These are phyloP conservation scores for Sapajus apella DNA, from an alignment of 2,113 vertebrate genomes.

Conservation along the genomic window DNA sequence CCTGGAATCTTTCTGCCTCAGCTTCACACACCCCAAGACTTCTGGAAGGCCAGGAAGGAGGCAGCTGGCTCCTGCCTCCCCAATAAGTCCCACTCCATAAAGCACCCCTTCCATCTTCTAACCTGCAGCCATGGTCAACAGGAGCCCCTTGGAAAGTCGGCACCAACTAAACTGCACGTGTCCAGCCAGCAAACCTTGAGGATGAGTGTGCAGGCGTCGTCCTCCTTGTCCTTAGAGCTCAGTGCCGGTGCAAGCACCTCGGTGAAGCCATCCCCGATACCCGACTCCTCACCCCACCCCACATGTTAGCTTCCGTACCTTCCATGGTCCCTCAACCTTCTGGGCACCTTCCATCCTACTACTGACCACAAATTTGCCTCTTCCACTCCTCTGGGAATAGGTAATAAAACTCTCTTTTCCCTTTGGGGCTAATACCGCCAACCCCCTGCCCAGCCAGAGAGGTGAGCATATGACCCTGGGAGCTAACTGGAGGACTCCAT, in stretches of 20 bases:
- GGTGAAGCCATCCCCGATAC: neutral
- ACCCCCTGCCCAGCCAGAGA: neutral
- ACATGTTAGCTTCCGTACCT: neutral
- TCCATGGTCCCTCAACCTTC: neutral
- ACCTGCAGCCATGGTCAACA: neutral
- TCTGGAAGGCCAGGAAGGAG: constrained; percentile 2
- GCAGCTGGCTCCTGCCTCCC: neutral
- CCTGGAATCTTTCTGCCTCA: neutral
- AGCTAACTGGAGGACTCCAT: neutral
- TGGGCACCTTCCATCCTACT: neutral
- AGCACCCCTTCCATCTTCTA: neutral
- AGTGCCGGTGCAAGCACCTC: neutral
- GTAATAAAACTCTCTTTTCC: neutral
- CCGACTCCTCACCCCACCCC: no score
- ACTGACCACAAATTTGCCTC: neutral
- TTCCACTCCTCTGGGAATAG: neutral
- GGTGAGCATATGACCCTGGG: neutral
- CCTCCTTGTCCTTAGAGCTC: neutral
- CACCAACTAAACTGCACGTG: neutral
- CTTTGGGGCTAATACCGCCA: neutral
- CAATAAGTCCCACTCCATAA: neutral
- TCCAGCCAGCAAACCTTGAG: neutral
- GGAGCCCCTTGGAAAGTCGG: neutral
- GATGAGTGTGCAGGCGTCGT: neutral
- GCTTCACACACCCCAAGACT: neutral